A percentile compares a stretch with the other conserved stretches of the same genome.
phyloP scores from a whole-genome alignment of 2,888 invertebrate species.

The Tenthredo amoena region DNA sequence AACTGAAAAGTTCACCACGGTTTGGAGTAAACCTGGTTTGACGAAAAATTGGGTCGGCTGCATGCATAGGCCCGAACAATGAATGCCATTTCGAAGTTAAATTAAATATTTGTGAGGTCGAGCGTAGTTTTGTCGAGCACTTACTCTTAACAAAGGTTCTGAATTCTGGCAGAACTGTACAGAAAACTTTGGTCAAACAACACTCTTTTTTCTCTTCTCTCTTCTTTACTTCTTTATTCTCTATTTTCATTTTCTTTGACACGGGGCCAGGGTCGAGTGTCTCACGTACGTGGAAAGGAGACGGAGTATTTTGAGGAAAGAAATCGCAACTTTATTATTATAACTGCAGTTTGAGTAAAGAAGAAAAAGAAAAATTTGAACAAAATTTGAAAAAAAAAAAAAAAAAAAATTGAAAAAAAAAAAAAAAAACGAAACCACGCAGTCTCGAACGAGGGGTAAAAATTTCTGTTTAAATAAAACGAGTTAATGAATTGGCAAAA shows the following conservation, averaged over 20 bases:
- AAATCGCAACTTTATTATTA: not conserved
- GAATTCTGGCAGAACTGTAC: conserved; percentile 4
- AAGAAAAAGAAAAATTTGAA: no score
- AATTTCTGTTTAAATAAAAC: not conserved
- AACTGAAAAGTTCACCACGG: not conserved
- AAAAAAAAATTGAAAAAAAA: not conserved
- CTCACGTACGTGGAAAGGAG: not conserved
- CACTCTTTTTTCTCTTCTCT: not conserved
- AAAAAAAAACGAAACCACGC: not conserved
- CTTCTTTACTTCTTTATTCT: not conserved
- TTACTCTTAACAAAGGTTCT: conserved; percentile 22
- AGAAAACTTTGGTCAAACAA: conserved; percentile 7
- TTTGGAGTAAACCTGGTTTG: not conserved
- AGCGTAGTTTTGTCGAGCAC: conserved; percentile 35
- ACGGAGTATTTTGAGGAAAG: not conserved
- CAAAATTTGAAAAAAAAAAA: not conserved
- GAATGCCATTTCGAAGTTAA: conserved; percentile 66
- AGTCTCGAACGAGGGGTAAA: not conserved
- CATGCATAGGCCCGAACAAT: conserved; percentile 43
- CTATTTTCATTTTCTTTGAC: not conserved
- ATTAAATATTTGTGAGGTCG: conserved; percentile 63
- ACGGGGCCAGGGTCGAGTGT: conserved; percentile 4
- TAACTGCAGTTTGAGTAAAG: not conserved
- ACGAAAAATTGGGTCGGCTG: conserved; percentile 35
- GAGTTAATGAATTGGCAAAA: not conserved